These are phyloP conservation scores for Melangyna quadrimaculata DNA, from an alignment of 2,888 invertebrate species.

Conservation along the genomic window DNA sequence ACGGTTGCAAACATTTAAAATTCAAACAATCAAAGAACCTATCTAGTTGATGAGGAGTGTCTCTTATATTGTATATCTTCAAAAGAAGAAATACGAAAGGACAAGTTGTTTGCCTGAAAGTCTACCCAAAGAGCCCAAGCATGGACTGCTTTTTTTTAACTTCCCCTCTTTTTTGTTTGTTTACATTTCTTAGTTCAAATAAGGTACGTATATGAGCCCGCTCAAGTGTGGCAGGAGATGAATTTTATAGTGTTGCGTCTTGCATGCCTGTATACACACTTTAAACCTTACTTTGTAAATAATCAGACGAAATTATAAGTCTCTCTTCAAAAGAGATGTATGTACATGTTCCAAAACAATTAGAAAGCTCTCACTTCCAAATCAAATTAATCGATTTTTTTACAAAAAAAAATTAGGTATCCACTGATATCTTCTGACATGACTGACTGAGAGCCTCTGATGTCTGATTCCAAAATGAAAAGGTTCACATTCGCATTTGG, in stretches of 20 bases:
- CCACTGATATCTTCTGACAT: conserved; percentile 3
- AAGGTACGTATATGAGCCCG: not conserved
- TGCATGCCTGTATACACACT: no score
- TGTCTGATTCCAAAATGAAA: not conserved
- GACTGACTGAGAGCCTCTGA: not conserved
- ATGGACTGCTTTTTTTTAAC: no score
- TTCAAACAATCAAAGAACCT: no score
- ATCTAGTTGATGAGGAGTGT: no score
- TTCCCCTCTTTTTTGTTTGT: not conserved
- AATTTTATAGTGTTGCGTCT: not conserved
- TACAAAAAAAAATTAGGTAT: not conserved
- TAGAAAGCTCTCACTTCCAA: conserved; percentile 4
- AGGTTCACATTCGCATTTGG: conserved; percentile 11
- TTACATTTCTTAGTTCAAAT: not conserved
- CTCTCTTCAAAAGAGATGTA: not conserved
- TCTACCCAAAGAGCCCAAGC: no score
- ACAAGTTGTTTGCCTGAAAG: not conserved
- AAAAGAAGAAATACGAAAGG: not conserved
- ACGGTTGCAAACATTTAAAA: no score
- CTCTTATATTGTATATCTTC: no score
- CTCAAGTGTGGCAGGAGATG: not conserved
- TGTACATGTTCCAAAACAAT: no score
- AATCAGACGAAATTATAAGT: not conserved
- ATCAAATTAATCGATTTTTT: conserved; percentile 12
- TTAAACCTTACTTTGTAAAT: not conserved